These are phyloP conservation scores for Lordiphosa andalusiaca DNA, from an alignment of 2,888 invertebrate genomes.

Conservation along the genomic window DNA sequence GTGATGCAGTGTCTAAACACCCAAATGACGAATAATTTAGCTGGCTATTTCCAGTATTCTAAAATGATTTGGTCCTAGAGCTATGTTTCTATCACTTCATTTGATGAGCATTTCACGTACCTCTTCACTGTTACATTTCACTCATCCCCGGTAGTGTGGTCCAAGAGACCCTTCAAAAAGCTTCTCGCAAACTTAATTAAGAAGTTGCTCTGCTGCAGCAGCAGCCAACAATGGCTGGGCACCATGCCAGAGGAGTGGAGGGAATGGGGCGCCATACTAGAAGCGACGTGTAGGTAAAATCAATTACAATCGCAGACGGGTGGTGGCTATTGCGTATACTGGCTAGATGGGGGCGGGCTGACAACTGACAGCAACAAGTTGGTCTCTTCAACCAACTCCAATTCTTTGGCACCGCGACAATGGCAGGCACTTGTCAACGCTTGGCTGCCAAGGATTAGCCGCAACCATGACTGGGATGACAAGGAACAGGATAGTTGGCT, in stretches of 20 bases:
- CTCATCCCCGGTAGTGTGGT: not conserved
- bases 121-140: not conserved
- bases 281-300: constrained; percentile 45
- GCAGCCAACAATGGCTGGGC: constrained; percentile 32
- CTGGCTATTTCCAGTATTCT: too few relatives aligned
- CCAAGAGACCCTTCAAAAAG: constrained; percentile 31
- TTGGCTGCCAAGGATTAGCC: constrained; percentile 21
- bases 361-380: constrained; percentile 62
- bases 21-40: too few relatives aligned
- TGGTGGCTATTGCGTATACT: not conserved
- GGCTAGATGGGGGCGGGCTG: constrained; percentile 24
- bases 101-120: too few relatives aligned
- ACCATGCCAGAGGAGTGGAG: constrained; percentile 4
- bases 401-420: constrained; percentile 15
- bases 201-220: constrained; percentile 51
- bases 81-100: too few relatives aligned
- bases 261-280: constrained; percentile 25
- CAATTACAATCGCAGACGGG: constrained; percentile 47
- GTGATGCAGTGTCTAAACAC: too few relatives aligned
- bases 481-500: constrained; percentile 12
- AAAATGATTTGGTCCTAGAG: too few relatives aligned
- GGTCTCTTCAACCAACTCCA: constrained; percentile 17
- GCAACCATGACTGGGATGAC: constrained; percentile 7
- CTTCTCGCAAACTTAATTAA: constrained; percentile 62
- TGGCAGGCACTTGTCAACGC: constrained; percentile 30